Evolutionary conservation across 2,797 vertebrate genomes (phyloP).

Genomic region (Poecilia wingei): DNA sequence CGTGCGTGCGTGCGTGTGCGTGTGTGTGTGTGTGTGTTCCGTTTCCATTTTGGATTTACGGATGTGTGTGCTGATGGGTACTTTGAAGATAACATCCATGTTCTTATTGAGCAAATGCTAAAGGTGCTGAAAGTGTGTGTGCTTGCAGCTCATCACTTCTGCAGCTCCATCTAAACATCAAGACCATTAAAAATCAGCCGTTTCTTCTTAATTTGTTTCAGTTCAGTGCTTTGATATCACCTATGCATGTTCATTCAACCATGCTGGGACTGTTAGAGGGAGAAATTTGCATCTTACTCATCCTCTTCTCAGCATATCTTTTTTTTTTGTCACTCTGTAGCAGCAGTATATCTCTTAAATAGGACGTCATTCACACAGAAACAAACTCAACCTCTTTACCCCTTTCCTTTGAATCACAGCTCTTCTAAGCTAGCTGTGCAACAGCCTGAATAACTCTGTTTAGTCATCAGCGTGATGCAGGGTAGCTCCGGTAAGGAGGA

Average conservation of each 20-base stretch:
- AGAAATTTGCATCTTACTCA: constrained; percentile 11
- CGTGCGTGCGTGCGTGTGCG: constrained; percentile 13
- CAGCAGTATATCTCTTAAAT: constrained; percentile 44
- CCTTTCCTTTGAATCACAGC: constrained; percentile 55
- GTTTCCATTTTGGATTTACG: constrained; percentile 16
- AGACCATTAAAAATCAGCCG: constrained; percentile 15
- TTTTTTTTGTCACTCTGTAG: constrained; percentile 46
- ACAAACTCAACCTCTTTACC: constrained; percentile 15
- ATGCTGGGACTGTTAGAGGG: constrained; percentile 20
- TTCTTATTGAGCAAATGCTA: constrained; percentile 21
- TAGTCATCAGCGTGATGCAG: constrained; percentile 67
- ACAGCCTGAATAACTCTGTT: constrained; percentile 71
- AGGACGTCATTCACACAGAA: constrained; percentile 31
- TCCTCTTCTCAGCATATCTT: constrained; percentile 7
- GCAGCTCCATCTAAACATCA: constrained; percentile 28
- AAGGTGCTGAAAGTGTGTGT: constrained; percentile 4
- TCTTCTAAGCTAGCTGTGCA: constrained; percentile 57
- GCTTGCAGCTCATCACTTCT: constrained; percentile 11
- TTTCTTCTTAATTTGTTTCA: constrained; percentile 14
- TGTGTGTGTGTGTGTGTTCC: constrained; percentile 3
- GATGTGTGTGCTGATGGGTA: constrained; percentile 23
- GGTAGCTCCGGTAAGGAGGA: constrained; percentile 47
- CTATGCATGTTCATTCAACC: constrained; percentile 26
- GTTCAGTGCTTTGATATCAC: constrained; percentile 16
- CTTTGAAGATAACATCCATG: constrained; percentile 16